A percentile compares a stretch with the other conserved stretches of the same genome.
Conservation (phyloP, 2,113 vertebrate species). For the Eulacestoma nigropectus region DNA sequence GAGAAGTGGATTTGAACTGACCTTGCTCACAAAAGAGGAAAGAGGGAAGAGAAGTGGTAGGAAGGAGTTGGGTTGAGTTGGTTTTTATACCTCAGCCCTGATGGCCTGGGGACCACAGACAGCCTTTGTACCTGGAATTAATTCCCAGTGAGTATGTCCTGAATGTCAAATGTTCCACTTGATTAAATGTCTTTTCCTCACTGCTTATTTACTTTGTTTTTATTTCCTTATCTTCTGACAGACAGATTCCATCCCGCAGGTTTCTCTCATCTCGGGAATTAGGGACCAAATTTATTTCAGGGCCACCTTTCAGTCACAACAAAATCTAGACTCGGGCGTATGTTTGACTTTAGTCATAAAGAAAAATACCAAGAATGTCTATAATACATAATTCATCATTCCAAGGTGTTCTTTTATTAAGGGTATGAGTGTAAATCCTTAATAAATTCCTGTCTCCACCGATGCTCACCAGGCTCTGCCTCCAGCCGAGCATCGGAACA, state of each 20-base stretch:
- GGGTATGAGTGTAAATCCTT: neutral
- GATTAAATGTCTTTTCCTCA: neutral
- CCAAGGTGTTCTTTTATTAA: neutral
- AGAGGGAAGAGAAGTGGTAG: neutral
- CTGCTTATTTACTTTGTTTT: neutral
- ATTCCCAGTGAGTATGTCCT: neutral
- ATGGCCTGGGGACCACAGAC: slow-evolving; percentile 53
- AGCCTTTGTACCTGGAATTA: slow-evolving; percentile 33
- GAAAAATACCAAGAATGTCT: neutral
- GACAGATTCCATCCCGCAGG: neutral
- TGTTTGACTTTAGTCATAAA: neutral
- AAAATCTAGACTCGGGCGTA: neutral
- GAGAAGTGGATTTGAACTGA: neutral
- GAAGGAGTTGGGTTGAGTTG: neutral
- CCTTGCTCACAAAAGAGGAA: slow-evolving; percentile 22
- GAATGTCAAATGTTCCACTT: neutral
- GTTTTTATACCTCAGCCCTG: slow-evolving; percentile 8
- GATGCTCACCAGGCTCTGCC: neutral
- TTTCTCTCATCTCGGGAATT: neutral
- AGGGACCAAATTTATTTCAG: neutral
- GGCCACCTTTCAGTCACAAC: neutral
- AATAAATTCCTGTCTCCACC: neutral
- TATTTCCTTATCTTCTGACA: slow-evolving; percentile 28
- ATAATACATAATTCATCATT: neutral
- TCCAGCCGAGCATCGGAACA: neutral